Evolutionary conservation across 2,797 vertebrate genomes (phyloP), one percentile per base, ranked within the genome.

Genomic region (Rhinophrynus dorsalis): DNA sequence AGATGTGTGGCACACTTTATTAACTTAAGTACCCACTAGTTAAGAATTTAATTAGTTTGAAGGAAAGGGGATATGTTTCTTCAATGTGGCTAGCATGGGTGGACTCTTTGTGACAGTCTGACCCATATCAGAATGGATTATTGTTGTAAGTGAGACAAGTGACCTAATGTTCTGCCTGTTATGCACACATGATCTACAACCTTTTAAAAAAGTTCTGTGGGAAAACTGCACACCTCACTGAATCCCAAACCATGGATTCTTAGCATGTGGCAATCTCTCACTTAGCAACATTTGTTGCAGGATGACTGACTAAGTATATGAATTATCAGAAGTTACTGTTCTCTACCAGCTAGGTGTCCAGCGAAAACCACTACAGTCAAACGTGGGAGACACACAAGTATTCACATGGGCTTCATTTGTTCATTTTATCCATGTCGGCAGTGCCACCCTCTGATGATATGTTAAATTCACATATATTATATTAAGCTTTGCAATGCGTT

Each of bases 21-120:
- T 91, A 91, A 91, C 90, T 89, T 88, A 86, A 88, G 86, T 84
- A 89, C 85, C 84, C 83, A 75, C 81, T 83, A 86, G 85, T 88
- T 90, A 89, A 90, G 90, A 91, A 91, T 91, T 92, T 92, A 88
- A 92, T 92, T 92, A 92, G 91, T 90, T 90, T 83, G 88, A 85
- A 80, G 85, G 85, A 87, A 87, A 88, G 85, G 61, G 84, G 88
- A 85, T 89, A 83, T 84, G 87, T 89, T 90, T 85, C 71, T 82
- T 88, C 87, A 89, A 85, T 87, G 88, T 89, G 85, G 83, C 86
- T 84, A 82, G 87, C 86, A 81, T 84, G 86, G 90, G 85, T 86
- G 84, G 85, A 86, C 80, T 81, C 85, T 91, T 92, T 91, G 89
- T 90, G 87, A 90, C 83, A 81, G 81, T 75, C 79, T 92, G 90